Evolutionary conservation across 2,113 vertebrate genomes (phyloP).

Genomic region (Protobothrops mucrosquamatus): DNA sequence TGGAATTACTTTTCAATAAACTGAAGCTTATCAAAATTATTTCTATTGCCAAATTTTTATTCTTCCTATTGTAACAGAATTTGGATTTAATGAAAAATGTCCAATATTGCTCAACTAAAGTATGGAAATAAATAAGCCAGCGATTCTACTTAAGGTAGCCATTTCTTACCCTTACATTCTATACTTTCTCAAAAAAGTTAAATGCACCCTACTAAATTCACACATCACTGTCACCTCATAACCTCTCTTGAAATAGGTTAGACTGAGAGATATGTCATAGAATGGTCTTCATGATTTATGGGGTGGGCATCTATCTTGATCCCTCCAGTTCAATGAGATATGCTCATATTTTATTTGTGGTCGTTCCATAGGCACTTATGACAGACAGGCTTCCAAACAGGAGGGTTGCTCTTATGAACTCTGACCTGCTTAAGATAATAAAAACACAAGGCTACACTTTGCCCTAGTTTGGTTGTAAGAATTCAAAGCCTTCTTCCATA

Average conservation of each 20-base stretch:
- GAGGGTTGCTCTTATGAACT: neutral
- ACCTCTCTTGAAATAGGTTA: neutral
- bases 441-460: neutral
- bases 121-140: neutral
- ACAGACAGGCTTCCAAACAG: neutral
- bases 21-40: neutral
- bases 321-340: neutral
- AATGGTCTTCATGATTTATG: neutral
- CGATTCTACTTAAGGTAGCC: neutral
- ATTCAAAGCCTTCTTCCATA: neutral
- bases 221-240: neutral
- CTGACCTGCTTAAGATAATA: neutral
- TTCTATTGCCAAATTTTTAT: neutral
- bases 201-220: neutral
- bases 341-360: neutral
- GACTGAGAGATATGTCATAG: neutral
- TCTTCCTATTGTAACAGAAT: neutral
- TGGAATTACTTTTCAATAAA: neutral
- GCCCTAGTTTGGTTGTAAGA: neutral
- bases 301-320: neutral
- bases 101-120: neutral
- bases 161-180: neutral
- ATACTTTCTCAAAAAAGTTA: neutral
- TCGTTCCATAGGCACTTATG: neutral
- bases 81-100: neutral